These are phyloP conservation scores for Limnephilus rhombicus DNA, from an alignment of 2,888 invertebrate species.

Conservation along the genomic window DNA sequence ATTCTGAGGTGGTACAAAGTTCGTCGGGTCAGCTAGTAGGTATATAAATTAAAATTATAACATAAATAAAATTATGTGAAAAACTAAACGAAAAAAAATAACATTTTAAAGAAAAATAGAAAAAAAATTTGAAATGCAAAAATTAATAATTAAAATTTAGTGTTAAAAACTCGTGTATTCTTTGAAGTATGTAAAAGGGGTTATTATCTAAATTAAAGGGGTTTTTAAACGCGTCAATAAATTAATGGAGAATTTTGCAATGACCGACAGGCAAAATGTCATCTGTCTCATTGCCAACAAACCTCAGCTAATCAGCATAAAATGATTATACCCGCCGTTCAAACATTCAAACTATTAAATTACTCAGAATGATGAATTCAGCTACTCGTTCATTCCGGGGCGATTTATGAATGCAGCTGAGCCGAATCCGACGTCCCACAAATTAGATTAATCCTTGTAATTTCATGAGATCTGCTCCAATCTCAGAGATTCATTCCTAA, in stretches of 20 bases:
- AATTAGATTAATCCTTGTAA: constrained; percentile 17
- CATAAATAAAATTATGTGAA: too few relatives aligned
- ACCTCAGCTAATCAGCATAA: neutral
- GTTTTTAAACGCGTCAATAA: neutral
- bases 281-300: neutral
- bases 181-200: too few relatives aligned
- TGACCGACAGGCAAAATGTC: neutral
- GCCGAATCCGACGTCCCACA: neutral
- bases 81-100: too few relatives aligned
- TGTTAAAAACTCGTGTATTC: too few relatives aligned
- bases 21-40: too few relatives aligned
- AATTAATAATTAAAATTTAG: too few relatives aligned
- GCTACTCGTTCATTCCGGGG: neutral
- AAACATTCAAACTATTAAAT: neutral
- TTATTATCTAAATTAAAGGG: too few relatives aligned
- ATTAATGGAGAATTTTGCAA: neutral
- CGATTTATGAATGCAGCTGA: neutral
- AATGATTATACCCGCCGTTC: neutral
- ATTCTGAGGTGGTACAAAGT: too few relatives aligned
- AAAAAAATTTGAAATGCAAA: too few relatives aligned
- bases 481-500: constrained; percentile 5
- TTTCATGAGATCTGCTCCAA: constrained; percentile 11
- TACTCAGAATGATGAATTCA: neutral
- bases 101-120: too few relatives aligned
- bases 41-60: too few relatives aligned